phyloP scores from a whole-genome alignment of 2,113 vertebrate genomes.

The Strix aluco region DNA sequence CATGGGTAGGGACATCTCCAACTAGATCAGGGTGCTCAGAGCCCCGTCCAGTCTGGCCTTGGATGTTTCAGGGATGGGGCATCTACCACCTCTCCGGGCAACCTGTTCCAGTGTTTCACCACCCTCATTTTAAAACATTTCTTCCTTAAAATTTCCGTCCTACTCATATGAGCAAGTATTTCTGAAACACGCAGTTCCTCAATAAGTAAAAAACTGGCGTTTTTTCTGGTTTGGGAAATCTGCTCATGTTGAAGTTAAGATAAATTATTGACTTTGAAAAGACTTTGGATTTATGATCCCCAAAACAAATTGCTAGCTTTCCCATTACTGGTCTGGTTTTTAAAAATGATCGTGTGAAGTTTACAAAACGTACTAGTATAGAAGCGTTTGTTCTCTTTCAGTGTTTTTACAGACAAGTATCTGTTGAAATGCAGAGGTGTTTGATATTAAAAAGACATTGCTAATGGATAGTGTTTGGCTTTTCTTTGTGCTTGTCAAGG shows the following conservation, averaged over 20 bases:
- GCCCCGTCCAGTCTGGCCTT: accelerated
- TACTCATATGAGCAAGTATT: neutral
- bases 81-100: neutral
- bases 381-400: neutral
- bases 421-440: neutral
- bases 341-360: accelerated
- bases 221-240: neutral
- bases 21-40: accelerated
- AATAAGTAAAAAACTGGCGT: neutral
- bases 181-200: neutral
- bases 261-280: neutral
- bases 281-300: neutral
- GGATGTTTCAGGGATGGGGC: neutral
- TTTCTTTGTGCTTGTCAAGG: conserved; percentile 31
- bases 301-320: neutral
- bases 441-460: neutral
- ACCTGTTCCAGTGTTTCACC: too few species aligned
- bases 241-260: neutral
- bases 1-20: neutral
- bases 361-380: neutral
- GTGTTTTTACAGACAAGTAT: neutral
- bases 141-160: neutral
- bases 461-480: conserved; percentile 3
- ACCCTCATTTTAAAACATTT: accelerated
- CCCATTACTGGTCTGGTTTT: neutral